phyloP scores from a whole-genome alignment of 1,140 invertebrate genomes.

The Lucilia sericata region DNA sequence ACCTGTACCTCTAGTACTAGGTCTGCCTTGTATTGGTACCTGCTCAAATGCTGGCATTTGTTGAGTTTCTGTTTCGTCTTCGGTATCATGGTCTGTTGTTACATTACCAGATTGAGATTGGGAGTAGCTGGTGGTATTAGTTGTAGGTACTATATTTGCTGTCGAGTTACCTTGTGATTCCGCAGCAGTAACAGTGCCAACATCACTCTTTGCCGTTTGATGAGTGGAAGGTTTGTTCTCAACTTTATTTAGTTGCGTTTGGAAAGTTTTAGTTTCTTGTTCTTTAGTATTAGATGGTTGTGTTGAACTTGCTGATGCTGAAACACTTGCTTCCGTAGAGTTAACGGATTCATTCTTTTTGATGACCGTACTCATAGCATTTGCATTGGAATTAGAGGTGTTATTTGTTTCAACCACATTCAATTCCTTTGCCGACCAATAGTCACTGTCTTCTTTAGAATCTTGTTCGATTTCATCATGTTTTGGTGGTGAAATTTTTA shows the following conservation, averaged over 20 bases:
- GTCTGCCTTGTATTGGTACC: conserved; percentile 30
- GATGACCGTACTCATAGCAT: conserved; percentile 76
- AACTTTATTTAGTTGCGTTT: background rate
- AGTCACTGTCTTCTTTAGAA: conserved; percentile 79
- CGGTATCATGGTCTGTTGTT: conserved; percentile 58
- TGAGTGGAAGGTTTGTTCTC: background rate
- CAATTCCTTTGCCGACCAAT: conserved; percentile 81
- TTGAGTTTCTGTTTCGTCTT: conserved; percentile 62
- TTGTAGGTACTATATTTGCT: conserved; percentile 42
- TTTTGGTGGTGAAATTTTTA: conserved; percentile 65
- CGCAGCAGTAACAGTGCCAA: background rate
- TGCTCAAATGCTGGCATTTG: conserved; percentile 47
- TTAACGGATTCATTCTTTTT: conserved; percentile 77
- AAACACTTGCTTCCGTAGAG: background rate
- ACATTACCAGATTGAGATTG: conserved; percentile 21
- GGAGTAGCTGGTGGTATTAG: conserved; percentile 2
- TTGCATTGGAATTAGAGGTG: background rate
- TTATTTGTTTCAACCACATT: conserved; percentile 65
- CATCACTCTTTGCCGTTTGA: background rate
- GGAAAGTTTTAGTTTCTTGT: conserved; percentile 53
- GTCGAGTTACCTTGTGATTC: background rate
- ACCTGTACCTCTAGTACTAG: conserved; percentile 52
- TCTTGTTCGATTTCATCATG: conserved; percentile 61
- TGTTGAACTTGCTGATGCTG: conserved; percentile 66
- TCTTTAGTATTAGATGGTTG: conserved; percentile 31